These are phyloP conservation scores for Bufotes viridis DNA, from an alignment of 2,797 vertebrate species.

Conservation along the genomic window DNA sequence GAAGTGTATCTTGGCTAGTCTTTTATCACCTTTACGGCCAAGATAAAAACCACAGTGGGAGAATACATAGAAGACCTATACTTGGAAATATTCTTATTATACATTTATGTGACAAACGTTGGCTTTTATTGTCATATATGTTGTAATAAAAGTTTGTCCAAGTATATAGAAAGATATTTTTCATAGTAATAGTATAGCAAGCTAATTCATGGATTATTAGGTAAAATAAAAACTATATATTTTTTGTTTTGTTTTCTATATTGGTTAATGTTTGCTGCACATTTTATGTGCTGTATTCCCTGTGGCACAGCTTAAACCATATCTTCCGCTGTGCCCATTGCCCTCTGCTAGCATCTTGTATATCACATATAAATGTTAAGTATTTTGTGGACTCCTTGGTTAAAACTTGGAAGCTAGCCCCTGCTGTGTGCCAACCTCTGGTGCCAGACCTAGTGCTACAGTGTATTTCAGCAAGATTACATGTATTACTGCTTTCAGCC, in stretches of 20 bases:
- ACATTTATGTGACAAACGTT: background rate
- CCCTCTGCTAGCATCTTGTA: background rate
- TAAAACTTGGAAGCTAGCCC: background rate
- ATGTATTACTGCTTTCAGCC: constrained; percentile 35
- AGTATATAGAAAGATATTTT: background rate
- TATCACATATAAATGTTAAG: background rate
- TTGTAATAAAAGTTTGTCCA: background rate
- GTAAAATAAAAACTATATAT: background rate
- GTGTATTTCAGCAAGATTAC: constrained; percentile 38
- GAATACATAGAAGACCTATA: background rate
- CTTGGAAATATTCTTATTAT: background rate
- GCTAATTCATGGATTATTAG: background rate
- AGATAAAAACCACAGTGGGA: background rate
- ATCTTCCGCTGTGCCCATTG: background rate
- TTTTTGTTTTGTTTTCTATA: background rate
- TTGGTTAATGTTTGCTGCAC: background rate
- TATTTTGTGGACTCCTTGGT: background rate
- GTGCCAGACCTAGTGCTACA: constrained; percentile 31
- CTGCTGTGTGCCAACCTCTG: constrained; percentile 23
- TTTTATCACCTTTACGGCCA: constrained; percentile 1
- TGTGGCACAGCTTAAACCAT: background rate
- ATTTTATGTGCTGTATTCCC: background rate
- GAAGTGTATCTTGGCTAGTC: background rate
- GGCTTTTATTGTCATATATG: constrained; percentile 1
- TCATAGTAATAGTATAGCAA: background rate